Evolutionary conservation across 1,140 invertebrate species (phyloP).

Genomic region (Aphelenchoides avenae): DNA sequence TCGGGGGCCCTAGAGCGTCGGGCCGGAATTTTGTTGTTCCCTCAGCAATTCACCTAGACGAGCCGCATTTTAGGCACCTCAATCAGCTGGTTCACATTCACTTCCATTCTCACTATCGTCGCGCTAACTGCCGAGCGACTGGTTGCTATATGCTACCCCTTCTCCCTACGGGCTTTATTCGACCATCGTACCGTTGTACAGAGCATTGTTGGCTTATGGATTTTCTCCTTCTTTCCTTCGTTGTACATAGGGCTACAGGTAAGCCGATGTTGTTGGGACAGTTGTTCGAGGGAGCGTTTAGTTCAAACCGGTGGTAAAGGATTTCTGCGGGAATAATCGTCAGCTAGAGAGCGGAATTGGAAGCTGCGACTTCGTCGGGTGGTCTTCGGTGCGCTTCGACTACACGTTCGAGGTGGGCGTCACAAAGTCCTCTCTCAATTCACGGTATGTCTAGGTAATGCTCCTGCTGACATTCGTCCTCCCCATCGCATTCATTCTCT

Average conservation of each 20-base stretch:
- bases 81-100: constrained; percentile 54
- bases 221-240: constrained; percentile 53
- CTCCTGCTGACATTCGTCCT: constrained; percentile 53
- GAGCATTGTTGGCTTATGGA: constrained; percentile 42
- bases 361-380: constrained; percentile 50
- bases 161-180: constrained; percentile 25
- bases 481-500: constrained; percentile 50
- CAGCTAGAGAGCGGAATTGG: constrained; percentile 25
- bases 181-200: constrained; percentile 13
- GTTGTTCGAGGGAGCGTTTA: constrained; percentile 17
- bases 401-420: constrained; percentile 42
- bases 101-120: constrained; percentile 44
- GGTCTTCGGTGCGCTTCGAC: constrained; percentile 7
- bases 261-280: not conserved
- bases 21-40: no score
- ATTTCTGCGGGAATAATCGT: constrained; percentile 51
- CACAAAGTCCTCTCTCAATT: not conserved
- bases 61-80: constrained; percentile 45
- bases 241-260: constrained; percentile 54
- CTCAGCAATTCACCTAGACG: no score
- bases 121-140: constrained; percentile 46
- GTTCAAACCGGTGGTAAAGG: constrained; percentile 51
- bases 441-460: constrained; percentile 28
- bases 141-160: constrained; percentile 57
- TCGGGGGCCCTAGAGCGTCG: no score